Conservation (phyloP, 2,797 vertebrate species). For the Cryptoblepharus egeriae region DNA sequence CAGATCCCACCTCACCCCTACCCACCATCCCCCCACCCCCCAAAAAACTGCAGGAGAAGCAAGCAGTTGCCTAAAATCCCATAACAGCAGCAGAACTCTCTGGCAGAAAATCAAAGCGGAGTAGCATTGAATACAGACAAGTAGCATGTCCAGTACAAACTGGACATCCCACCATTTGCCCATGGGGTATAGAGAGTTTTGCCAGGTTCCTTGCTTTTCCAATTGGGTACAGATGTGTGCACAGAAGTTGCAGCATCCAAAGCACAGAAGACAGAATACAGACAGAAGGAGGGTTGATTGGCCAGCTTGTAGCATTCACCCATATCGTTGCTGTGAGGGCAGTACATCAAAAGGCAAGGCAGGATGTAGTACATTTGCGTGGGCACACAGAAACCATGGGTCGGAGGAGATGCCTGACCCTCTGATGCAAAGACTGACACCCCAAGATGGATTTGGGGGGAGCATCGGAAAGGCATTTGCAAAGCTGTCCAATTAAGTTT, state of each 20-base stretch:
- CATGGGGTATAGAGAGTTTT: not conserved
- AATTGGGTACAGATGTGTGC: not conserved
- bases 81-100: not conserved
- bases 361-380: no score
- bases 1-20: no score
- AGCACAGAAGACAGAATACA: not conserved
- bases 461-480: no score
- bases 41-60: no score
- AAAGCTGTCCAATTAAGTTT: not conserved
- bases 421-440: no score
- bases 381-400: not conserved
- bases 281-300: not conserved
- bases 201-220: not conserved
- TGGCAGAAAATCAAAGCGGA: not conserved
- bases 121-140: no score
- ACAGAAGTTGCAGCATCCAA: not conserved
- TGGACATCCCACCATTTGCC: not conserved
- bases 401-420: not conserved
- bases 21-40: no score
- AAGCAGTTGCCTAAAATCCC: no score
- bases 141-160: no score
- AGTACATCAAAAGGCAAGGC: not conserved
- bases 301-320: not conserved
- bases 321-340: not conserved
- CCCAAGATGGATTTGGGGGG: not conserved